These are phyloP conservation scores for Eolophus roseicapilla DNA, from an alignment of 2,113 vertebrate species.

Conservation along the genomic window DNA sequence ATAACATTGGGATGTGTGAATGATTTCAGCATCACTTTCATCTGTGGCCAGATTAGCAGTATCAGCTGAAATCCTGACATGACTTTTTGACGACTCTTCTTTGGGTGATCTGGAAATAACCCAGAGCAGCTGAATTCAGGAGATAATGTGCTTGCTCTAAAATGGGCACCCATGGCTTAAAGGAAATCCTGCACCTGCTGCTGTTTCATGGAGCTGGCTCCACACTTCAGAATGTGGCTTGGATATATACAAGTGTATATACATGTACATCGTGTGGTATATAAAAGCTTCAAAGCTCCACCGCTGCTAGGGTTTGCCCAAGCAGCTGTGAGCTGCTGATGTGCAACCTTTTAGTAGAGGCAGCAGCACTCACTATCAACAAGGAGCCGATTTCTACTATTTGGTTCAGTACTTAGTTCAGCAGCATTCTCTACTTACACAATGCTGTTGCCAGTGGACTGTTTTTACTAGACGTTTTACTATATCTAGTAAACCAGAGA, in stretches of 20 bases:
- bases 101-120: not conserved
- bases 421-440: not conserved
- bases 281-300: not conserved
- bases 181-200: not conserved
- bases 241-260: not conserved
- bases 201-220: not conserved
- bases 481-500: not conserved
- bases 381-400: not conserved
- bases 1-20: not conserved
- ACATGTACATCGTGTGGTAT: rapidly evolving
- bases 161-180: not conserved
- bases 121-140: not conserved
- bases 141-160: not conserved
- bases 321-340: not conserved
- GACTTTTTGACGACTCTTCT: not conserved
- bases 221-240: rapidly evolving
- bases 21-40: not conserved
- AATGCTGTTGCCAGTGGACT: not conserved
- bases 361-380: not conserved
- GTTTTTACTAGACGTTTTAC: not conserved
- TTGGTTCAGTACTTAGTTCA: not conserved
- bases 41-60: not conserved
- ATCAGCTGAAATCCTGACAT: not conserved
- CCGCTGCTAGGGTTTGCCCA: not conserved
- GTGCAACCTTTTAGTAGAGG: not conserved